These are phyloP conservation scores for Polietes domitor DNA, from an alignment of 2,888 invertebrate genomes.

Conservation along the genomic window DNA sequence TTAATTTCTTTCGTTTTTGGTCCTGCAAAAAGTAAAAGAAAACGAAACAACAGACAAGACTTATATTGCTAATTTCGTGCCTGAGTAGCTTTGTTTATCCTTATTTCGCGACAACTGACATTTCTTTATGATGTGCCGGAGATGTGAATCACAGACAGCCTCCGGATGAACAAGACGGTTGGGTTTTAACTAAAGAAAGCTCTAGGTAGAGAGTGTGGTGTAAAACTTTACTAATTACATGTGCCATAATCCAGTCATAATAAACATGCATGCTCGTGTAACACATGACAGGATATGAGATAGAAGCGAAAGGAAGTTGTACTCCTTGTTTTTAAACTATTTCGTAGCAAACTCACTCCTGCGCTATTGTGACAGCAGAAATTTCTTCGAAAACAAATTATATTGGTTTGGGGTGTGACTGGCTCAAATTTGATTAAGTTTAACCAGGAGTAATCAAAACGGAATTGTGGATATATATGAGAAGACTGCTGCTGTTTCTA, in stretches of 20 bases:
- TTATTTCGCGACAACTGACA: slow-evolving; percentile 50
- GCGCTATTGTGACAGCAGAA: neutral
- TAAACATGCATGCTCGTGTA: slow-evolving; percentile 39
- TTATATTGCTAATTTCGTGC: slow-evolving; percentile 63
- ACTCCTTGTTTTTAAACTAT: slow-evolving; percentile 23
- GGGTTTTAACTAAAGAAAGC: neutral
- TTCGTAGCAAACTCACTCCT: neutral
- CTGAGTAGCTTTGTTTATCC: slow-evolving; percentile 62
- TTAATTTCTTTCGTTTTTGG: slow-evolving; percentile 44
- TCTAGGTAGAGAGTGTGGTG: neutral
- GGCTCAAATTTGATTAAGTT: neutral
- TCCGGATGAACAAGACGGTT: neutral
- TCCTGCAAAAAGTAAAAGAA: neutral
- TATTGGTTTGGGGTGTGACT: neutral
- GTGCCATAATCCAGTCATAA: slow-evolving; percentile 57
- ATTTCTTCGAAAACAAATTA: neutral
- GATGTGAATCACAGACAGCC: slow-evolving; percentile 10
- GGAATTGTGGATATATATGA: too few relatives aligned
- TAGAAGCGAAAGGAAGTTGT: slow-evolving; percentile 19
- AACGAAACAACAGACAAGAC: slow-evolving; percentile 26
- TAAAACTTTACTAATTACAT: slow-evolving; percentile 60
- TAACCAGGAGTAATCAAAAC: neutral
- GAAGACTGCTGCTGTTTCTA: too few relatives aligned
- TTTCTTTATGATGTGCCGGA: slow-evolving; percentile 53
- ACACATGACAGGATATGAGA: slow-evolving; percentile 37